These are phyloP conservation scores for Melopsittacus undulatus DNA, from an alignment of 2,797 vertebrate species.

Conservation along the genomic window DNA sequence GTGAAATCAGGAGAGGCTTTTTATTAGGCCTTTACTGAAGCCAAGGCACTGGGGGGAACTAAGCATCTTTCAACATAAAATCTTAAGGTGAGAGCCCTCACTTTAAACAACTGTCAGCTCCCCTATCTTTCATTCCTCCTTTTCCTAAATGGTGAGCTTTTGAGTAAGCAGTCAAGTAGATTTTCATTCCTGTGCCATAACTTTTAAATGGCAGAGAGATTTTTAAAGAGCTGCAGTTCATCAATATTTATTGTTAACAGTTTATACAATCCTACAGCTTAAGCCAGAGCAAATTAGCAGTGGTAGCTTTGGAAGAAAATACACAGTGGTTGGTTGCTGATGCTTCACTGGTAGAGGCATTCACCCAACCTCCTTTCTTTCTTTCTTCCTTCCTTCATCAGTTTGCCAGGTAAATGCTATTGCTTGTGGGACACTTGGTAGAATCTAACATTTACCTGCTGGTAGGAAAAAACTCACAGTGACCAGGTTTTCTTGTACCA, in stretches of 20 bases:
- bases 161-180: background rate
- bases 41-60: background rate
- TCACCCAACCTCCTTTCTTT: background rate
- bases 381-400: background rate
- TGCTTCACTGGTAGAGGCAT: background rate
- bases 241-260: background rate
- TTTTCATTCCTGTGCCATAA: background rate
- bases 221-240: background rate
- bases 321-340: background rate
- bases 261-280: background rate
- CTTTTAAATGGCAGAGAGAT: background rate
- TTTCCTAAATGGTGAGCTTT: background rate
- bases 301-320: background rate
- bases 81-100: background rate
- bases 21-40: background rate
- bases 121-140: background rate
- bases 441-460: background rate
- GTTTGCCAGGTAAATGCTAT: background rate
- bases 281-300: background rate
- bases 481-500: background rate
- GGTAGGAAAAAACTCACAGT: background rate
- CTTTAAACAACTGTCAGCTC: background rate
- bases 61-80: background rate
- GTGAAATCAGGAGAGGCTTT: background rate
- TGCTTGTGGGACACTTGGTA: background rate